Evolutionary conservation across 2,797 vertebrate species (phyloP), one percentile per base, ranked within the genome.

Genomic region (Sebastes trivittatus): DNA sequence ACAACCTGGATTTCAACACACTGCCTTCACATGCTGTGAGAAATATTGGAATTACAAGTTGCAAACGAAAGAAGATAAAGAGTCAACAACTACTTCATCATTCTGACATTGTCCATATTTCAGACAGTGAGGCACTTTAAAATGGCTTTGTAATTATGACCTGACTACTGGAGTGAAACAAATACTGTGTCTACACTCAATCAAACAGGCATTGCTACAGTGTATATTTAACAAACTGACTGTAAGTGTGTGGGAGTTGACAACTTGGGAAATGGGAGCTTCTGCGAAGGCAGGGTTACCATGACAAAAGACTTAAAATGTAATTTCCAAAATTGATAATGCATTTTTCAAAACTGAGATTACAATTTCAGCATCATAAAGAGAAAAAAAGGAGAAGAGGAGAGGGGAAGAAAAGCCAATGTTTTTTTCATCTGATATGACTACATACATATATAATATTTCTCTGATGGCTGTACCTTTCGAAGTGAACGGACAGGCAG

Each of bases 401-500:
- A 32, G 13, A n/a, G 54, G 34, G 11, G 18, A 14, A 16, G 1
- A 14, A 38, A 29, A 29, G 29, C 29, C 29, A 29, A 29, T 29
- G 6, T 29, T 29, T 29, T 29, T 29, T 29, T 29, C 29, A 29
- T 29, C 29, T 29, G 29, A 29, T 29, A 29, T 6, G 29, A 29
- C 29, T 29, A 29, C 29, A 29, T 29, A 29, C 29, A 29, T 10
- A 22, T 18, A 3, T 7, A 9, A 9, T 34, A 46, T 75, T 34
- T 52, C 14, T 69, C 13, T 59, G 55, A 30, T 8, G 27, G 10
- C 22, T 60, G 63, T 98, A 99, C 98, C 98, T 99, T 99, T 95
- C 98, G 96, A 85, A 99, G 92, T 0, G 98, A 98, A 79, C 98
- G 96, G 89, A 98, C 96, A 4, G 98, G 98, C 89, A 99, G 96